A percentile compares a stretch with the other conserved stretches of the same genome.
Conservation (phyloP, 2,888 invertebrate species). For the Eurytoma adleriae region DNA sequence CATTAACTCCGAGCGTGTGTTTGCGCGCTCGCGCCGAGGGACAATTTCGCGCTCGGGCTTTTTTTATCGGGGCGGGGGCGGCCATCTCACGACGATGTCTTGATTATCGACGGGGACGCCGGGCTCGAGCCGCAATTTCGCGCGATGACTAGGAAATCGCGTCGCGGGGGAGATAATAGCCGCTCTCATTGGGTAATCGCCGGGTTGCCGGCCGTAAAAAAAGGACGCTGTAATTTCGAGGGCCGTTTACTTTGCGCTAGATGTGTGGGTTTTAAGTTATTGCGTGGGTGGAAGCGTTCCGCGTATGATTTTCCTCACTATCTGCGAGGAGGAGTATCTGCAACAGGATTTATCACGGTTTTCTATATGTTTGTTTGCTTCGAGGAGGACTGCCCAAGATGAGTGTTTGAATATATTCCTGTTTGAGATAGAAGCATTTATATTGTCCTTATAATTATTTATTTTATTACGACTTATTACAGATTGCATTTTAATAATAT, state of each 20-base stretch:
- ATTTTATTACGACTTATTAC: too few relatives aligned
- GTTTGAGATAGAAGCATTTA: too few relatives aligned
- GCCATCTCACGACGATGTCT: slow-evolving; percentile 40
- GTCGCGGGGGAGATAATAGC: slow-evolving; percentile 19
- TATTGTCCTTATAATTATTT: too few relatives aligned
- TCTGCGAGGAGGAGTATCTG: neutral
- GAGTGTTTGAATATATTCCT: too few relatives aligned
- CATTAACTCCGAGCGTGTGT: slow-evolving; percentile 43
- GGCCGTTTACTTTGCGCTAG: neutral
- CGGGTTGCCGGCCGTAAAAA: slow-evolving; percentile 58
- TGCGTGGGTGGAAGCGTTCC: neutral
- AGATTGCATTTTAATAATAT: too few relatives aligned
- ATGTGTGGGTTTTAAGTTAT: slow-evolving; percentile 17
- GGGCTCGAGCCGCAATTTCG: slow-evolving; percentile 23
- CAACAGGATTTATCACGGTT: too few relatives aligned
- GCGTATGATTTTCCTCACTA: neutral
- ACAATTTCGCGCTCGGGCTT: neutral
- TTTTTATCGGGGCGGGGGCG: neutral
- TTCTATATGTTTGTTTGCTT: too few relatives aligned
- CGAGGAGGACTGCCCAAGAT: too few relatives aligned
- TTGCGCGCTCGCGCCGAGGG: neutral
- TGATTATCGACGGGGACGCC: slow-evolving; percentile 36
- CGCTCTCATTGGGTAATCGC: slow-evolving; percentile 47
- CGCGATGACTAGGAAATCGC: slow-evolving; percentile 40
- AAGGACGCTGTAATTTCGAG: slow-evolving; percentile 54